Evolutionary conservation across 2,888 invertebrate genomes (phyloP), one percentile per base, ranked within the genome.

Genomic region (Rhagium mordax): DNA sequence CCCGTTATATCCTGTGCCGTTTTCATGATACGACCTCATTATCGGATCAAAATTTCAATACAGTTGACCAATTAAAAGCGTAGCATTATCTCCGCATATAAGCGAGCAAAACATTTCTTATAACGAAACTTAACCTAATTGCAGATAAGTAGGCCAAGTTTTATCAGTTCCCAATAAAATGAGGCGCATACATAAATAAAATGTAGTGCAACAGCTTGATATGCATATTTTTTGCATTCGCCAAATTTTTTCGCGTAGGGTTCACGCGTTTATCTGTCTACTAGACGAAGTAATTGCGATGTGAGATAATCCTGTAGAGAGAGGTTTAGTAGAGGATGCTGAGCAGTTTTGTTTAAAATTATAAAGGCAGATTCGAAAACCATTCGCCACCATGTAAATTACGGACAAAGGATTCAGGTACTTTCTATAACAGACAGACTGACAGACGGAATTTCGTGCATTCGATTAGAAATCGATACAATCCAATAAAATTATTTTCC

Each of bases 121-220:
- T 61, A 47, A 47, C 20, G 10, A 5, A 61, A 61, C n/a, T 27
- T 29, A 29, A 59, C 18, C 59, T 59, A 59, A 59, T 47, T 24
- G n/a, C 13, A n/a, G 61, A 47, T 61, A 61, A 41, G 47, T 47
- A 61, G 61, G 61, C 21, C 61, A 61, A 61, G n/a, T 21, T 61
- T 61, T 61, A 61, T 61, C 61, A n/a, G 7, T 20, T 41, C n/a
- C 15, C 5, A n/a, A 41, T 41, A 41, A 24, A 41, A 41, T 41
- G n/a, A n/a, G n/a, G 0, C 13, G n/a, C 41, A 33, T 13, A 13
- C 5, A 41, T n/a, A n/a, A 13, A 41, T 41, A 41, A 41, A 41
- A 41, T 41, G 41, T n/a, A 41, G 41, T 41, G 41, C 41, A 41
- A 41, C 4, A 2, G 41, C 41, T 4, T 4, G 24, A 24, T 24